Evolutionary conservation across 2,888 invertebrate species (phyloP), one percentile per base, ranked within the genome.

Genomic region (Congeria kusceri): DNA sequence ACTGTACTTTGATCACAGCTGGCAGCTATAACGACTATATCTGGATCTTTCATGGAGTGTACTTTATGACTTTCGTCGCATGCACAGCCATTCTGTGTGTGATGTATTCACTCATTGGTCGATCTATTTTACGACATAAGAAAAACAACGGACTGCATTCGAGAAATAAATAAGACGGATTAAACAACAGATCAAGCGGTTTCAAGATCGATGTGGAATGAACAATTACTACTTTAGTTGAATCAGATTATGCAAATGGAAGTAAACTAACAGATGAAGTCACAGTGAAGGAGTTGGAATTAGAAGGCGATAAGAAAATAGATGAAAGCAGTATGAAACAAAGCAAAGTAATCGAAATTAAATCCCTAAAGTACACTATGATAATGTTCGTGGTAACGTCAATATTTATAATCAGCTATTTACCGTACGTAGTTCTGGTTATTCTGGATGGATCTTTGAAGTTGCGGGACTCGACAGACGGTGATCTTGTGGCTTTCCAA

Each of bases 341-440:
- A 49, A 5, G 3, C 49, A 49, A 20, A 18, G 5, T 9, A 4
- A 15, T 20, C 49, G 15, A 32, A 32, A 32, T 32, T 11, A 80
- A 74, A 64, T 77, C 77, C 7, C 28, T 77, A 9, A 84, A 80
- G 56, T 85, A 78, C 57, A 85, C 86, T 18, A 70, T 72, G 4
- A 65, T 86, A 0, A 85, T 83, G 80, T 49, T 86, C 2, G 80
- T 77, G 3, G 82, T 86, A 11, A 82, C 85, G 7, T 49, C 82
- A 7, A 73, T 80, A 9, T 86, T 82, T 27, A 46, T 86, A 7
- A 25, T 86, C 0, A 83, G 86, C 28, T 86, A 80, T 61, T 58
- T 86, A 11, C 86, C 86, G 9, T 80, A 86, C 59, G 61, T 85
- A 29, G 66, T 63, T 3, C 61, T 85, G 7, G 59, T 77, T 9